These are phyloP conservation scores for Blennius ocellaris DNA, from an alignment of 2,113 vertebrate species.

Conservation along the genomic window DNA sequence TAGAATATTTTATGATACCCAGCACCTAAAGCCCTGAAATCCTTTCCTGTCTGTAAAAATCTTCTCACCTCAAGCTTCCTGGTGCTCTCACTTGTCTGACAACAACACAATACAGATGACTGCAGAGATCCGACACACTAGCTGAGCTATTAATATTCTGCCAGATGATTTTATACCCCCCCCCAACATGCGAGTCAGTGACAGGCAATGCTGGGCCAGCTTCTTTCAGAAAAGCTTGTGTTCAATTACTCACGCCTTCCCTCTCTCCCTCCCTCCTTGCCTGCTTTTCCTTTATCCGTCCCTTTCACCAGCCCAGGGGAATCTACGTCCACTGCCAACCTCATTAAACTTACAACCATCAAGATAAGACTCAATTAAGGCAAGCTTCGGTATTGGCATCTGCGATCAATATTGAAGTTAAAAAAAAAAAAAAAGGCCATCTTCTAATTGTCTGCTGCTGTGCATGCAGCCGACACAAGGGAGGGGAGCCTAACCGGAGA, in stretches of 20 bases:
- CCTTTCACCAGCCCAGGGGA: conserved; percentile 14
- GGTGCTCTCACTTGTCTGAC: conserved; percentile 20
- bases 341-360: conserved; percentile 77
- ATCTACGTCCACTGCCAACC: conserved; percentile 58
- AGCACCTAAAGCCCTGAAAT: not conserved
- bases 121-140: conserved; percentile 30
- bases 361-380: conserved; percentile 76
- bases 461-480: not conserved
- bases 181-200: not conserved
- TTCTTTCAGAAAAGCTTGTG: conserved; percentile 23
- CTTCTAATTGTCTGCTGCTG: conserved; percentile 31
- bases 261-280: not conserved
- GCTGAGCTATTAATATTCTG: conserved; percentile 27
- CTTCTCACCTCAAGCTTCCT: not conserved
- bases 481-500: not conserved
- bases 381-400: conserved; percentile 57
- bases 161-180: conserved; percentile 24
- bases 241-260: not conserved
- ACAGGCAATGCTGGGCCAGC: conserved; percentile 4
- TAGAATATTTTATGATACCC: conserved; percentile 13
- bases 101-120: conserved; percentile 22
- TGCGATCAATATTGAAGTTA: conserved; percentile 66
- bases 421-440: conserved; percentile 2
- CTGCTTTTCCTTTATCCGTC: not conserved
- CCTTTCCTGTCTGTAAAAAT: not conserved